Percentiles rank a stretch among this genome's conserved stretches.
Evolutionary conservation across 37 sponge, comb jelly and placozoan genomes (phyloP).

Genomic region (Diacarnus erythraeanus): DNA sequence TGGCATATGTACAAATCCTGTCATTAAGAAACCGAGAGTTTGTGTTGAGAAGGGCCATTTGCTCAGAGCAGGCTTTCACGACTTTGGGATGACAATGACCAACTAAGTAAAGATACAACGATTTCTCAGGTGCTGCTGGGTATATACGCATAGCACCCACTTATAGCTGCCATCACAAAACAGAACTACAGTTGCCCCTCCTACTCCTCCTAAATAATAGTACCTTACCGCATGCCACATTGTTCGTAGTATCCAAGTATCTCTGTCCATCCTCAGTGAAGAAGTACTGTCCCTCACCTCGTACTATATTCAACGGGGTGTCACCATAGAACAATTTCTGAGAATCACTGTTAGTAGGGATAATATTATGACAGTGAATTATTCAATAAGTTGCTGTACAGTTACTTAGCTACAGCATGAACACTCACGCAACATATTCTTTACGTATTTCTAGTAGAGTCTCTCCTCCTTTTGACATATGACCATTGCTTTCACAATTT

Average conservation of each 20-base stretch:
- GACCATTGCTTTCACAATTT: neutral
- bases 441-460: neutral
- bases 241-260: slow-evolving; percentile 89
- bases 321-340: slow-evolving; percentile 29
- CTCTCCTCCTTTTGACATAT: neutral
- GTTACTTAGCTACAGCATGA: neutral
- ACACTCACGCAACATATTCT: slow-evolving; percentile 5
- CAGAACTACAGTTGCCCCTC: no score
- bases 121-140: no score
- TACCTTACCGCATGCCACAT: slow-evolving; percentile 79
- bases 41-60: slow-evolving; percentile 86
- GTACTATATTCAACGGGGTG: slow-evolving; percentile 79
- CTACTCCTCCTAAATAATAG: no score
- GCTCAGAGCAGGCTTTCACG: slow-evolving; percentile 68
- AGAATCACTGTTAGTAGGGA: slow-evolving; percentile 23
- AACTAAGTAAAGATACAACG: slow-evolving; percentile 67
- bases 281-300: slow-evolving; percentile 79
- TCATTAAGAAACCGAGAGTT: slow-evolving; percentile 88
- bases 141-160: no score
- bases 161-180: no score
- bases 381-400: no score
- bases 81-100: slow-evolving; percentile 92
- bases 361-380: no score
- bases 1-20: slow-evolving; percentile 65
- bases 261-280: slow-evolving; percentile 62